Base-by-base conservation (phyloP, 2,888 invertebrate genomes). In the Drosophila longiperda region DNA sequence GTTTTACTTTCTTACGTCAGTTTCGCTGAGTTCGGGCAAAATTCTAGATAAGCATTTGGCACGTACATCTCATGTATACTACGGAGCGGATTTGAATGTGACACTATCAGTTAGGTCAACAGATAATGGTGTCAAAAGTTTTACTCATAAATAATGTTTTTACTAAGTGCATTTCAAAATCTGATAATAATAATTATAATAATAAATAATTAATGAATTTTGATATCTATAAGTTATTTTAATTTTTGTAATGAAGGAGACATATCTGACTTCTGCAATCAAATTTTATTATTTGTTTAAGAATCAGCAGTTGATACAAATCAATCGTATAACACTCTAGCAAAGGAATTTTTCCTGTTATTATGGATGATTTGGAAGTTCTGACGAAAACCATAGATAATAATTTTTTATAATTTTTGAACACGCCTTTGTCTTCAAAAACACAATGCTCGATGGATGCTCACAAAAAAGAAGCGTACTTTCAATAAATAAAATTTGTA, bases 41-140 rank as follows among this genome's bases (percentile, higher is more conserved):
- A 29, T 49, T 58, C 12, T 48, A 55, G 66, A 75, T 75, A 71
- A 52, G 65, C 11, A 17, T 20, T 5, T 7, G 20, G 32, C 71
- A 71, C 72, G 65, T 72, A 65, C 54, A n/a, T 20, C 48, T 62
- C 36, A 69, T 45, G 38, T 20, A 20, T 29, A 32, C 26, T 48
- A 36, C 26, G n/a, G 11, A 42, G 32, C 64, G 36, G 26, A 45
- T 45, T 58, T 32, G 11, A 36, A 45, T 48, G 48, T 66, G 71
- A 65, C 71, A 61, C 32, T 49, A 36, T 33, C 50, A 69, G 38
- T 23, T 12, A 26, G 29, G 29, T 59, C 64, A 20, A 38, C 4
- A 66, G 65, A 72, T 71, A 42, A 63, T 32, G 49, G n/a, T 48
- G 9, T 23, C 32, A 1, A 52, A 38, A n/a, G 34, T 42, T 57